Evolutionary conservation across 2,113 vertebrate species (phyloP).

Genomic region (Cichladusa arquata): DNA sequence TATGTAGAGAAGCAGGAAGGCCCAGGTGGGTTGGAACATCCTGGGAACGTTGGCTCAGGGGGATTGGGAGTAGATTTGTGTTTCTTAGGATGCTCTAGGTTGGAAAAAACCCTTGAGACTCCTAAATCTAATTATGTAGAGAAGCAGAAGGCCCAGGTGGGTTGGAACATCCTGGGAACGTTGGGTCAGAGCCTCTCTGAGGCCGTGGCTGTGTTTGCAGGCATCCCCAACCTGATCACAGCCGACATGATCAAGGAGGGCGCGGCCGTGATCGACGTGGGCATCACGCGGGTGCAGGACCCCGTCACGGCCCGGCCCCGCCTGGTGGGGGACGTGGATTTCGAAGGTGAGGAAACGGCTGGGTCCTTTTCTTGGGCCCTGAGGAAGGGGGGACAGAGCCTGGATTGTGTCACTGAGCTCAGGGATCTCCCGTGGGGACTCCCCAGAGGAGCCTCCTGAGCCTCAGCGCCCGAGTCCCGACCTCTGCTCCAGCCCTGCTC

Average conservation of each 20-base stretch:
- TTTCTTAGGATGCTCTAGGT: too few species aligned
- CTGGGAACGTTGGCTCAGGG: too few species aligned
- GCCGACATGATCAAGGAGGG: conserved; percentile 98
- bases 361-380: not conserved
- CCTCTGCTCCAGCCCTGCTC: fast-evolving
- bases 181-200: too few species aligned
- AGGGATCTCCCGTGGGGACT: not conserved
- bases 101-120: too few species aligned
- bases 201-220: conserved; percentile 52
- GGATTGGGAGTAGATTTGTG: too few species aligned
- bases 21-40: too few species aligned
- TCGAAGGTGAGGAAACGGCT: conserved; percentile 81
- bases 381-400: not conserved
- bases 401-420: fast-evolving
- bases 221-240: conserved; percentile 96
- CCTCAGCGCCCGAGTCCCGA: fast-evolving
- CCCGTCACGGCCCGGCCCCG: conserved; percentile 83
- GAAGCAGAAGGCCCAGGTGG: too few species aligned
- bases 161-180: too few species aligned
- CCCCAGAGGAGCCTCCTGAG: not conserved
- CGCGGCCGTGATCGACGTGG: conserved; percentile 92
- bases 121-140: too few species aligned
- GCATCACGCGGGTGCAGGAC: conserved; percentile 91
- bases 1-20: not conserved
- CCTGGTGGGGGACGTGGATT: conserved; percentile 96